Percentiles rank a stretch among this genome's conserved stretches.
Evolutionary conservation across 1,140 invertebrate genomes (phyloP).

Genomic region (Eulimnadia texana): DNA sequence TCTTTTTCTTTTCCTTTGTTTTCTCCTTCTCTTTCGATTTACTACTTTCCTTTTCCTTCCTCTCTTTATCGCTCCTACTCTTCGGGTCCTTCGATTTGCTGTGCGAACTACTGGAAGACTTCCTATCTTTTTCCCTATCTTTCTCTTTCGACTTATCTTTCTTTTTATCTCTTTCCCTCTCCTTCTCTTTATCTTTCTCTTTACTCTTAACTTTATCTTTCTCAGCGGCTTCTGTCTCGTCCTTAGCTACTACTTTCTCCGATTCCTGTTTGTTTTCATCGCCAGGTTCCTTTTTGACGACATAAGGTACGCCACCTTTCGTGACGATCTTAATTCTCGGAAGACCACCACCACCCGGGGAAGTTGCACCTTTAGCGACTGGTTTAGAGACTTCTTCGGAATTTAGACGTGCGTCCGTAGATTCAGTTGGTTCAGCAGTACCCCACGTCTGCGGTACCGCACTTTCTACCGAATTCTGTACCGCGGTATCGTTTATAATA

Average conservation of each 20-base stretch:
- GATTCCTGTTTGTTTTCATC: slow-evolving; percentile 5
- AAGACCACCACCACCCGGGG: background rate
- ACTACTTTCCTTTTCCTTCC: slow-evolving; percentile 28
- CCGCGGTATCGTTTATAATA: too few relatives aligned
- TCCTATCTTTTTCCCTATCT: slow-evolving; percentile 38
- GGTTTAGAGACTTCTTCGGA: background rate
- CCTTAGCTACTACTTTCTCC: background rate
- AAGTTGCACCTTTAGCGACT: background rate
- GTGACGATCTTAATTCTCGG: slow-evolving; percentile 15
- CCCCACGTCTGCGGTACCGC: too few relatives aligned
- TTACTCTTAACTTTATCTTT: slow-evolving; percentile 25
- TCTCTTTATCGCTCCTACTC: slow-evolving; percentile 32
- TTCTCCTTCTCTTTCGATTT: slow-evolving; percentile 23
- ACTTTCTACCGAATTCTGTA: too few relatives aligned
- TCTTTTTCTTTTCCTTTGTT: slow-evolving; percentile 20
- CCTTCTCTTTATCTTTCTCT: slow-evolving; percentile 32
- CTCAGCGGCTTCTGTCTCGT: background rate
- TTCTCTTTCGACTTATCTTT: slow-evolving; percentile 32
- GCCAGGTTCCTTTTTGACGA: slow-evolving; percentile 19
- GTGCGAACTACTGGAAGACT: slow-evolving; percentile 27
- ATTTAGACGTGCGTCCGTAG: too few relatives aligned
- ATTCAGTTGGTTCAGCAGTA: too few relatives aligned
- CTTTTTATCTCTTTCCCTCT: slow-evolving; percentile 33
- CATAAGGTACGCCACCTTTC: slow-evolving; percentile 4
- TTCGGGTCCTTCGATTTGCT: slow-evolving; percentile 22